A percentile compares a stretch with the other conserved stretches of the same genome.
These are phyloP conservation scores for Labeo catla DNA, from an alignment of 2,113 vertebrate species.

Conservation along the genomic window DNA sequence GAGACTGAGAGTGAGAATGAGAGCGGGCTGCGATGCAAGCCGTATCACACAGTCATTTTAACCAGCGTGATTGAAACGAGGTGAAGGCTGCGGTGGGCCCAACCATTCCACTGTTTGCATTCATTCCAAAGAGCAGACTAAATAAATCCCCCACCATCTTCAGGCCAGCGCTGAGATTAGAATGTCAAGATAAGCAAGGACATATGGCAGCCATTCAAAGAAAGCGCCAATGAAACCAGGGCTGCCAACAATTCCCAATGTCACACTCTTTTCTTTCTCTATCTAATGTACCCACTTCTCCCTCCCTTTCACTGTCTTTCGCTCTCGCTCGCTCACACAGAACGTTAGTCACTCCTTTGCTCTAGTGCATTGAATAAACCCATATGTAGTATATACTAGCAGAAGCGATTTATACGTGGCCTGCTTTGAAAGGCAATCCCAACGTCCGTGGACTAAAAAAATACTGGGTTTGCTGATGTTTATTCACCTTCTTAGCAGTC, in stretches of 20 bases:
- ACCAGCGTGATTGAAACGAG: constrained; percentile 72
- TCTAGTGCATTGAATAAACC: constrained; percentile 20
- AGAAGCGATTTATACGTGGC: not conserved
- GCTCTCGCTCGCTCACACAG: constrained; percentile 5
- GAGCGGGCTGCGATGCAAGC: constrained; percentile 62
- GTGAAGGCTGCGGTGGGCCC: constrained; percentile 41
- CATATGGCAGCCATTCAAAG: constrained; percentile 62
- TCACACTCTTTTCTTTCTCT: constrained; percentile 48
- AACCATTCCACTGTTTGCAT: constrained; percentile 67
- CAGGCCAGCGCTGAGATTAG: constrained; percentile 71
- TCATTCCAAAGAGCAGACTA: constrained; percentile 62
- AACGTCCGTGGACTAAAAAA: not conserved
- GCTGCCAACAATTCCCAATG: constrained; percentile 56
- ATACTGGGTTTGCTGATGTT: not conserved
- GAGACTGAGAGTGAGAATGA: constrained; percentile 54
- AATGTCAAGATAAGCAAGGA: constrained; percentile 75
- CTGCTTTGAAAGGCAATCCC: constrained; percentile 35
- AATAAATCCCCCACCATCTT: constrained; percentile 77
- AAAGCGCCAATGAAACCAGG: constrained; percentile 54
- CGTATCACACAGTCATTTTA: constrained; percentile 77
- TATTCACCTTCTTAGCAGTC: not conserved
- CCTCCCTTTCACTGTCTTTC: constrained; percentile 28
- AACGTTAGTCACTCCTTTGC: constrained; percentile 42
- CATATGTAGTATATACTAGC: constrained; percentile 50
- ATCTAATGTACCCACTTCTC: constrained; percentile 39